Evolutionary conservation across 2,888 invertebrate genomes (phyloP).

Genomic region (Apamea epomidion): DNA sequence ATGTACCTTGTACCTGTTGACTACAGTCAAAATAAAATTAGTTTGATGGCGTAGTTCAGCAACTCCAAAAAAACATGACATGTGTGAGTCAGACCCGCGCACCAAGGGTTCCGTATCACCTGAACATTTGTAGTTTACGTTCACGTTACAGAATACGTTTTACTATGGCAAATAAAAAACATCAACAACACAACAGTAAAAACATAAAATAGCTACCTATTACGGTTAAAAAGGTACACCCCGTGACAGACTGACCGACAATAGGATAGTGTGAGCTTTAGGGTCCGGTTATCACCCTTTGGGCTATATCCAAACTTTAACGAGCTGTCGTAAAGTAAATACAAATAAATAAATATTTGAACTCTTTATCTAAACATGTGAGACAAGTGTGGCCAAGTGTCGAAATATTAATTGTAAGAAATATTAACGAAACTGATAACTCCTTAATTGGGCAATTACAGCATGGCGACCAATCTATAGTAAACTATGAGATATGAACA

Average conservation of each 20-base stretch:
- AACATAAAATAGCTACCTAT: no score
- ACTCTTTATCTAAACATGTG: not conserved
- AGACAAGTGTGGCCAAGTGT: not conserved
- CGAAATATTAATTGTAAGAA: not conserved
- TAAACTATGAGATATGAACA: not conserved
- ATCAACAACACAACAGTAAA: no score
- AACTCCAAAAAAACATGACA: not conserved
- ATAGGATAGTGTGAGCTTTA: not conserved
- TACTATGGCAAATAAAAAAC: no score
- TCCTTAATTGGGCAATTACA: no score
- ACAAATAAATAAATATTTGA: conserved; percentile 4
- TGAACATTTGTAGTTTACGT: not conserved
- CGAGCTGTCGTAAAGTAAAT: not conserved
- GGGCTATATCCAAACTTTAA: not conserved
- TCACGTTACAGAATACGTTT: no score
- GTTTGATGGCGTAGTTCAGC: not conserved
- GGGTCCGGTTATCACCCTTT: no score
- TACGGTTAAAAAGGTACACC: no score
- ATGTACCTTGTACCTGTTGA: no score
- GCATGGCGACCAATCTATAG: not conserved
- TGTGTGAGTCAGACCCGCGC: no score
- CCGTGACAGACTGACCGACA: not conserved
- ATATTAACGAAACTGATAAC: conserved; percentile 9
- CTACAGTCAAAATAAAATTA: no score
- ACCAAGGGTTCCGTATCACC: not conserved